Conservation (phyloP, 1,140 invertebrate genomes). For the Carposina sasakii region DNA sequence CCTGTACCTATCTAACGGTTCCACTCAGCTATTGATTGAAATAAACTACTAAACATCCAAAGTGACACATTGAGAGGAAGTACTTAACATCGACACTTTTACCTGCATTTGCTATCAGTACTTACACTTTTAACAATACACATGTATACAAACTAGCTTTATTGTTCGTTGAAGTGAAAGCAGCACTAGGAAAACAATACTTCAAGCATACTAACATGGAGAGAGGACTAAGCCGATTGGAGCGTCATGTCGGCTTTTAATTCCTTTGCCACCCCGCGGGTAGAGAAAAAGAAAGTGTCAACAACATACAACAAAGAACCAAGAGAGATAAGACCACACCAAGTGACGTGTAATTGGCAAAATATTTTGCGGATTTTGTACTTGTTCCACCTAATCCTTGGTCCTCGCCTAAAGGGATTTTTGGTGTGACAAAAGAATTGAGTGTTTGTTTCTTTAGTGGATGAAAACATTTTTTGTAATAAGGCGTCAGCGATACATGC, state of each 20-base stretch:
- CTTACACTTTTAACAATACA: background rate
- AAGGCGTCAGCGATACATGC: too few species aligned
- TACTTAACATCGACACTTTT: too few species aligned
- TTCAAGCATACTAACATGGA: constrained; percentile 26
- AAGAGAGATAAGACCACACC: constrained; percentile 49
- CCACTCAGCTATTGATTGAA: too few species aligned
- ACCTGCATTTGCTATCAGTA: background rate
- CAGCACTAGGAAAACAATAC: constrained; percentile 36
- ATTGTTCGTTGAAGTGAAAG: constrained; percentile 48
- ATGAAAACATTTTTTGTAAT: too few species aligned
- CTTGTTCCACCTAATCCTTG: too few species aligned
- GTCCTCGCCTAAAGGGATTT: too few species aligned
- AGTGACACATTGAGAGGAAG: too few species aligned
- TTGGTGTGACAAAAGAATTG: too few species aligned
- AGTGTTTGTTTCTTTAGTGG: too few species aligned
- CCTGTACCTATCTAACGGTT: too few species aligned
- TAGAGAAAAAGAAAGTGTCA: constrained; percentile 36
- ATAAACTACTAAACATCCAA: too few species aligned
- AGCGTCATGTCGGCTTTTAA: constrained; percentile 54
- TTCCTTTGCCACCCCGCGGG: constrained; percentile 35
- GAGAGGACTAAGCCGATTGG: constrained; percentile 27
- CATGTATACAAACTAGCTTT: too few species aligned
- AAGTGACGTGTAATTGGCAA: constrained; percentile 56
- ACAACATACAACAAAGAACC: constrained; percentile 28
- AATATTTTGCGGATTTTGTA: constrained; percentile 54